A percentile compares a stretch with the other conserved stretches of the same genome.
Evolutionary conservation across 2,888 invertebrate genomes (phyloP).

Genomic region (Micropterix aruncella): DNA sequence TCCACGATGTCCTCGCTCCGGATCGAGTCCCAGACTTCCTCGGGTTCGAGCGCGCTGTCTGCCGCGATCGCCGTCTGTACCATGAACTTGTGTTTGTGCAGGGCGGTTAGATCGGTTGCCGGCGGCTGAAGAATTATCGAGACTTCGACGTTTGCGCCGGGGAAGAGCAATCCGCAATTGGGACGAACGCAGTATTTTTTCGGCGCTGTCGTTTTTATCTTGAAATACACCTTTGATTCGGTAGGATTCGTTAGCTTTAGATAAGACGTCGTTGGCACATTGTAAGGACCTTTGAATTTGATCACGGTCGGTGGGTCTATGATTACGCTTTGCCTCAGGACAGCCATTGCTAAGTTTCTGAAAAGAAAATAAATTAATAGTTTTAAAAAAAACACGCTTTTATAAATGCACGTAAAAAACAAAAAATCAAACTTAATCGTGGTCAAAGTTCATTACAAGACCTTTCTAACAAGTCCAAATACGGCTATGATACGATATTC

Average conservation of each 20-base stretch:
- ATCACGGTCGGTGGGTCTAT: too few relatives aligned
- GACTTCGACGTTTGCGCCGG: slow-evolving; percentile 63
- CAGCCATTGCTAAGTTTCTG: too few relatives aligned
- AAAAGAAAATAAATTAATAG: too few relatives aligned
- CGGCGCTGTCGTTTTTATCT: slow-evolving; percentile 99
- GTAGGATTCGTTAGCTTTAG: slow-evolving; percentile 85
- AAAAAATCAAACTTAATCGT: too few relatives aligned
- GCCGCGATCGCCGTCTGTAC: too few relatives aligned
- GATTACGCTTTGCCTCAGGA: too few relatives aligned
- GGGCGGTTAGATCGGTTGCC: slow-evolving; percentile 83
- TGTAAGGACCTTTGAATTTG: slow-evolving; percentile 66
- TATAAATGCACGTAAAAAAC: too few relatives aligned
- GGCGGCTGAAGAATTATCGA: slow-evolving; percentile 96
- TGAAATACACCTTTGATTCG: slow-evolving; percentile 79
- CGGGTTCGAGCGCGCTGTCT: slow-evolving; percentile 80
- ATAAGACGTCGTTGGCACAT: slow-evolving; percentile 70
- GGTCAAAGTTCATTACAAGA: too few relatives aligned
- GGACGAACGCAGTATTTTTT: slow-evolving; percentile 99
- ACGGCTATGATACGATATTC: too few relatives aligned
- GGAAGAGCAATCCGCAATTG: slow-evolving; percentile 81
- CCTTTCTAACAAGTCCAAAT: too few relatives aligned
- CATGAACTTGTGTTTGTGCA: slow-evolving; percentile 98
- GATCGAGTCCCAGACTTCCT: slow-evolving; percentile 81
- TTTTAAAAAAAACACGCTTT: too few relatives aligned
- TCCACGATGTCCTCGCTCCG: slow-evolving; percentile 82